Percentiles rank a stretch among this genome's conserved stretches.
Conservation (phyloP, 2,888 invertebrate species). For the Blera fallax region DNA sequence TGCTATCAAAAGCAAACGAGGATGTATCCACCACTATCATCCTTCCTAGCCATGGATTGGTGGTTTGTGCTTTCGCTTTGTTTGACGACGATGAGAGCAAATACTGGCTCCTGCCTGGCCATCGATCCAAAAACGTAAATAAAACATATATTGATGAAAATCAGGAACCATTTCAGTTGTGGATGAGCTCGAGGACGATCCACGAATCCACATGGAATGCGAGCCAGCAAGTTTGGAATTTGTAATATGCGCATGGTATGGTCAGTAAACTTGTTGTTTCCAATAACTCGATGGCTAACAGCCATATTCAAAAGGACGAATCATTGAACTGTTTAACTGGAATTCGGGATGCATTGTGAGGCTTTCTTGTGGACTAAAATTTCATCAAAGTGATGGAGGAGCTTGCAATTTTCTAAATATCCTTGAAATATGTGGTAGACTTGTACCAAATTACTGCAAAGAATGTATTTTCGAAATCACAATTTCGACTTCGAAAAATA, state of each 20-base stretch:
- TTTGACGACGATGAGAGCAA: not conserved
- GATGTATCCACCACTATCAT: slow-evolving; percentile 28
- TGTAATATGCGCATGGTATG: not conserved
- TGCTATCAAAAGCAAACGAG: slow-evolving; percentile 31
- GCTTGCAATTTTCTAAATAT: no score
- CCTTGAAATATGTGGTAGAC: no score
- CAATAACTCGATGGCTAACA: not conserved
- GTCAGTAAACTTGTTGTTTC: not conserved
- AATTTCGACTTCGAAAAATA: no score
- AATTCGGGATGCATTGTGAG: not conserved
- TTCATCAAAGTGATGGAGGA: not conserved
- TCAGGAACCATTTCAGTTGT: not conserved
- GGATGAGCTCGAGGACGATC: not conserved
- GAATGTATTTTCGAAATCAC: no score
- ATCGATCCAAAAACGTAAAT: not conserved
- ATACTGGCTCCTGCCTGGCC: not conserved
- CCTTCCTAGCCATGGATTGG: not conserved
- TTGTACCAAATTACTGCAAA: no score
- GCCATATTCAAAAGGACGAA: not conserved
- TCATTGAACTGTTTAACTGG: not conserved
- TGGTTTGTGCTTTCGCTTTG: slow-evolving; percentile 16
- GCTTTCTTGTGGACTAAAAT: not conserved
- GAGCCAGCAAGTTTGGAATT: not conserved
- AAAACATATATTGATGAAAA: slow-evolving; percentile 24
- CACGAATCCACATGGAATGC: not conserved